Percentiles rank a stretch among this genome's conserved stretches.
phyloP scores from a whole-genome alignment of 2,888 invertebrate species.

The Eustalomyia histrio region DNA sequence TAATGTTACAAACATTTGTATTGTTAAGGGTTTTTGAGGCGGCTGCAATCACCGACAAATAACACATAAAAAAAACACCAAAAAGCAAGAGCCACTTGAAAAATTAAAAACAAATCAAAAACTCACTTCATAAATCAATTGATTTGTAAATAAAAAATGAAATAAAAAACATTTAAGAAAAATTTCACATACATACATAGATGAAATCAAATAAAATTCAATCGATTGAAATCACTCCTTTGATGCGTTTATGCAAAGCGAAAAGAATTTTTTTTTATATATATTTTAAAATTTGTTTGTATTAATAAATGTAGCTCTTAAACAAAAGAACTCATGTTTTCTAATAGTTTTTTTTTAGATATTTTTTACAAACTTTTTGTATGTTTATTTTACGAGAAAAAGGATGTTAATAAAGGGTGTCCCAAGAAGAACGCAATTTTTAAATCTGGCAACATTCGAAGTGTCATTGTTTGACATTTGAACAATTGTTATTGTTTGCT shows the following conservation, averaged over 20 bases:
- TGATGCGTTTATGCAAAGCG: neutral
- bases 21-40: slow-evolving; percentile 50
- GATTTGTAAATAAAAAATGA: slow-evolving; percentile 34
- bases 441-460: too few relatives aligned
- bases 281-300: too few relatives aligned
- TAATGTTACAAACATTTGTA: slow-evolving; percentile 59
- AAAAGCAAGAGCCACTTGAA: slow-evolving; percentile 62
- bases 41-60: slow-evolving; percentile 25
- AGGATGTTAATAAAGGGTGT: too few relatives aligned
- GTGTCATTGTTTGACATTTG: too few relatives aligned
- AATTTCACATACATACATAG: neutral
- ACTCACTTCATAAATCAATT: slow-evolving; percentile 63
- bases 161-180: slow-evolving; percentile 15
- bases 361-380: too few relatives aligned
- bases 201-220: neutral
- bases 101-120: slow-evolving; percentile 59
- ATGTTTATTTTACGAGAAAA: too few relatives aligned
- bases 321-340: too few relatives aligned
- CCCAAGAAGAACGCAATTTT: too few relatives aligned
- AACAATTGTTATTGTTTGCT: too few relatives aligned
- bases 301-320: too few relatives aligned
- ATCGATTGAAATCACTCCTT: neutral
- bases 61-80: slow-evolving; percentile 44
- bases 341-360: too few relatives aligned
- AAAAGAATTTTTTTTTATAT: too few relatives aligned